Percentiles rank a stretch among this genome's conserved stretches.
Evolutionary conservation across 2,113 vertebrate genomes (phyloP).

Genomic region (Astatoreochromis straeleni): DNA sequence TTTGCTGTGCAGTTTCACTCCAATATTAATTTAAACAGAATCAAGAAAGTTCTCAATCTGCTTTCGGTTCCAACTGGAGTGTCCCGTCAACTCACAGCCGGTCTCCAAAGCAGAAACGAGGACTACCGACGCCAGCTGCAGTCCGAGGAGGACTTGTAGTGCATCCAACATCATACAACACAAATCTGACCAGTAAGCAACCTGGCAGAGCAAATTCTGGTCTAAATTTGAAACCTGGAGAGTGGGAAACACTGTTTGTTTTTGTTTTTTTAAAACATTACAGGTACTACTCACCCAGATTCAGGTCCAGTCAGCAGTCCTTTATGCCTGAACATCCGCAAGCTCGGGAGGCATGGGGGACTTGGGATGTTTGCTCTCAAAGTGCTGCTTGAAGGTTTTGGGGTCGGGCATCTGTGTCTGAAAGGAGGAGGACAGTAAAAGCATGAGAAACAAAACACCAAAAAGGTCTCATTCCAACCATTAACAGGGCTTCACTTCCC

Average conservation of each 20-base stretch:
- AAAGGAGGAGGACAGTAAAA: not conserved
- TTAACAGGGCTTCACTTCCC: not conserved
- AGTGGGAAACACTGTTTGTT: accelerated
- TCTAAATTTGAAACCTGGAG: not conserved
- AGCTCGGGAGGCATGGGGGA: slow-evolving; percentile 79
- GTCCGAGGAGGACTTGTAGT: not conserved
- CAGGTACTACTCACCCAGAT: not conserved
- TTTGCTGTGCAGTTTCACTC: not conserved
- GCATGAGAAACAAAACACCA: not conserved
- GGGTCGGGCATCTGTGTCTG: slow-evolving; percentile 85
- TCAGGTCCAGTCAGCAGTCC: not conserved
- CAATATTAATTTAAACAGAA: not conserved
- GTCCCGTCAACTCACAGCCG: not conserved
- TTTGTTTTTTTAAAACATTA: not conserved
- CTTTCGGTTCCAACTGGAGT: not conserved
- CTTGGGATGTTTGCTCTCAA: slow-evolving; percentile 83
- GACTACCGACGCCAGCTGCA: not conserved
- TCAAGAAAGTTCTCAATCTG: not conserved
- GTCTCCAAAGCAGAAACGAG: not conserved
- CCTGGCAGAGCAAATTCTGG: not conserved
- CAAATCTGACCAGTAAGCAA: not conserved
- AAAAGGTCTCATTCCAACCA: accelerated
- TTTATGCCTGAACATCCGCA: slow-evolving; percentile 74
- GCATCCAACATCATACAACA: not conserved
- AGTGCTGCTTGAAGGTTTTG: slow-evolving; percentile 83